phyloP scores from a whole-genome alignment of 2,113 vertebrate genomes.

The Protobothrops mucrosquamatus region DNA sequence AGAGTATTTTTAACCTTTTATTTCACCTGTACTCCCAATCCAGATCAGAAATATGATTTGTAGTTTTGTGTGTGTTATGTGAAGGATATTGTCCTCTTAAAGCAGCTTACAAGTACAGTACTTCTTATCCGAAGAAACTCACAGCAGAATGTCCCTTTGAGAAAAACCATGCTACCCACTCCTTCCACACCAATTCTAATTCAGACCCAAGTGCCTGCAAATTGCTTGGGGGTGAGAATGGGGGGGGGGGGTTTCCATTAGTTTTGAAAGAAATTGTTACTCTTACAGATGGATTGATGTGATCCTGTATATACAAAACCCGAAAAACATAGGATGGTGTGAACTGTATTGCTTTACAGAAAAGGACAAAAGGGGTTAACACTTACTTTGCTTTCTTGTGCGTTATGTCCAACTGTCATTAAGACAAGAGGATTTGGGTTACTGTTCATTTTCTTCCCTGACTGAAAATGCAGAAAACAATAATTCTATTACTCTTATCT shows the following conservation, averaged over 20 bases:
- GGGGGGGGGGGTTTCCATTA: not conserved
- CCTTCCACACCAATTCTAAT: not conserved
- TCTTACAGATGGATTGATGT: not conserved
- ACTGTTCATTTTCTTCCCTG: slow-evolving; percentile 91
- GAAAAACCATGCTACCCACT: not conserved
- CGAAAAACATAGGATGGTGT: not conserved
- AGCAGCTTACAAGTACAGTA: not conserved
- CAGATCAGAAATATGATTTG: not conserved
- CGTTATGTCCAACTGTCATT: slow-evolving; percentile 87
- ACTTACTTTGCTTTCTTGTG: slow-evolving; percentile 90
- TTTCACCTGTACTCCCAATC: not conserved
- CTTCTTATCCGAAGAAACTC: not conserved
- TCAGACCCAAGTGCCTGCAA: not conserved
- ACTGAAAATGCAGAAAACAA: slow-evolving; percentile 71
- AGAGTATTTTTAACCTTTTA: not conserved
- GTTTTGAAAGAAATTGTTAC: not conserved
- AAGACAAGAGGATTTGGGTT: slow-evolving; percentile 90
- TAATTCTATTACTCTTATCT: slow-evolving; percentile 31
- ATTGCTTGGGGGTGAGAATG: not conserved
- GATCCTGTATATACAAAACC: not conserved
- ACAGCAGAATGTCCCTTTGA: not conserved
- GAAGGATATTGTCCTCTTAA: not conserved
- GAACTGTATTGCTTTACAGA: not conserved
- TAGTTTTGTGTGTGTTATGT: no score
- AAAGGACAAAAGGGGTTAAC: not conserved